Base-by-base conservation (phyloP, 2,113 vertebrate species). In the Chionomys nivalis region DNA sequence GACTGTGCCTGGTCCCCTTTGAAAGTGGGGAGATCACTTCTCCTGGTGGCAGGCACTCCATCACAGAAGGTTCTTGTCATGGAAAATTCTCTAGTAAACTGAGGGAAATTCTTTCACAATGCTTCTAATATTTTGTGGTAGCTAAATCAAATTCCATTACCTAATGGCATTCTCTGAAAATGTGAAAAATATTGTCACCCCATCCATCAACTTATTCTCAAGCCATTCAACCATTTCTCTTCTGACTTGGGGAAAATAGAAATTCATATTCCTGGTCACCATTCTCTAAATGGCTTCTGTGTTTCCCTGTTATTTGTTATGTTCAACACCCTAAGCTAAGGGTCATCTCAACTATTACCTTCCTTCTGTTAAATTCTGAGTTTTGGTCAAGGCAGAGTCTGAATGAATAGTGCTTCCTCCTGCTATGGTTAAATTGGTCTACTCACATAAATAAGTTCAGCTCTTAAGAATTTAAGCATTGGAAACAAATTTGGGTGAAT, bases 101-200 rank as follows among this genome's bases (percentile, higher is more conserved):
- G 26, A 7, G 28, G 0, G 1, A 72, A 79, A 78, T 68, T 88
- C 24, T 36, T 58, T 79, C 75, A 76, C 26, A 73, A 75, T 55
- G 23, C 8, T 83, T 66, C 82, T 44, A 82, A 14, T 73, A 11
- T 58, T 86, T 94, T 58, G 8, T 75, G 26, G 17, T 65, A 63
- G 0, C 13, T 90, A 24, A 13, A 93, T 66, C 28, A 39, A 28
- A 66, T 47, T 89, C 65, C 23, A 79, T 66, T 94, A 96, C 19
- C 49, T 90, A 83, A 76, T 42, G 47, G 14, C 4, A 39, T 93
- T 95, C 17, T 86, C 61, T 97, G 10, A 66, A 93, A 94, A 95
- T 52, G 7, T 77, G 72, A 73, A 76, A 42, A 49, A 31, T 52
- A 4, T 39, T 85, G 12, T 61, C 24, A 89, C 3, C 58, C 42